phyloP scores from a whole-genome alignment of 2,113 vertebrate genomes.

The Bettongia penicillata region DNA sequence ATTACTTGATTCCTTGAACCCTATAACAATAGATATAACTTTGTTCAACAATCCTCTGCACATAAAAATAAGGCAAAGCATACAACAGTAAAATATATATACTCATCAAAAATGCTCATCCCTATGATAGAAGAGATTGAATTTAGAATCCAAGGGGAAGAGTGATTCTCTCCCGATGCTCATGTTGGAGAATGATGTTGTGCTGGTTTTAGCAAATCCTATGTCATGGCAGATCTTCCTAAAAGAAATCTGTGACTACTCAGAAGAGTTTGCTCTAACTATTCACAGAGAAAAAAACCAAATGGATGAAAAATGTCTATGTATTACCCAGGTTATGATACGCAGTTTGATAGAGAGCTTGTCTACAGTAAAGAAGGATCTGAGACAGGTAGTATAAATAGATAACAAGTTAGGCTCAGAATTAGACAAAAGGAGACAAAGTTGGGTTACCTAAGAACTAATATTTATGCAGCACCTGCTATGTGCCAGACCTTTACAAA shows the following conservation, averaged over 20 bases:
- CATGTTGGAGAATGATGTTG: neutral
- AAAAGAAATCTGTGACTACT: neutral
- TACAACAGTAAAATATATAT: too few relatives aligned
- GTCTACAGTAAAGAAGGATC: neutral
- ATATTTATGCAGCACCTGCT: too few relatives aligned
- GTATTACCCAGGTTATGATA: neutral
- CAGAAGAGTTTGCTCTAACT: too few relatives aligned
- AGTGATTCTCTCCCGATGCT: neutral
- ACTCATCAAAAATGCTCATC: neutral
- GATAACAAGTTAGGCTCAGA: neutral
- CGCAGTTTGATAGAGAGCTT: neutral
- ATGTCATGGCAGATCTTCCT: neutral
- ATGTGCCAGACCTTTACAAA: too few relatives aligned
- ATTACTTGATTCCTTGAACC: neutral
- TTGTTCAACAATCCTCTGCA: neutral
- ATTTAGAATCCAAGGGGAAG: neutral
- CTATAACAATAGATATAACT: neutral
- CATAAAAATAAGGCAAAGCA: neutral
- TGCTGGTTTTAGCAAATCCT: too few relatives aligned
- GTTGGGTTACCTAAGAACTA: neutral
- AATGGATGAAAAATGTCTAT: neutral
- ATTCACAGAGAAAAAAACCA: neutral
- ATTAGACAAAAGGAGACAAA: neutral
- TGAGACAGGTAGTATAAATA: neutral
- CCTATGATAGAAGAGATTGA: neutral